These are phyloP conservation scores for Tetrao urogallus DNA, from an alignment of 2,113 vertebrate species.

Conservation along the genomic window DNA sequence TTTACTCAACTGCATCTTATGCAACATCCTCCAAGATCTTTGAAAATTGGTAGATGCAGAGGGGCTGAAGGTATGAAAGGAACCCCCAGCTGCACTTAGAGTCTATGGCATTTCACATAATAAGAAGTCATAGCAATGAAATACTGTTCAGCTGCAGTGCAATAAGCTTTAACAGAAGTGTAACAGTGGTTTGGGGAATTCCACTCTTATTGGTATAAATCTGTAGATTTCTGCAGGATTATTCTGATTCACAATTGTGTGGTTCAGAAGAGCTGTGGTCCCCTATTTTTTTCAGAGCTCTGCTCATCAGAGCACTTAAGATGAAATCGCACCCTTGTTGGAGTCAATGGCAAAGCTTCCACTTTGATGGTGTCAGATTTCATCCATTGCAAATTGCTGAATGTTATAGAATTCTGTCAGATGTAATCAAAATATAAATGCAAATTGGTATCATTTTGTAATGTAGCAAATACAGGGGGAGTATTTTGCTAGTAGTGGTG, in stretches of 20 bases:
- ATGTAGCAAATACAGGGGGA: conserved; percentile 46
- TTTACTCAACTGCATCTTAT: background rate
- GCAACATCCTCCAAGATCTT: background rate
- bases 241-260: background rate
- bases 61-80: background rate
- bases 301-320: background rate
- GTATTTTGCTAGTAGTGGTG: conserved; percentile 33
- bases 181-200: background rate
- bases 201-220: background rate
- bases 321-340: background rate
- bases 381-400: background rate
- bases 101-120: background rate
- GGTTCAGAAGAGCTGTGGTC: background rate
- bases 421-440: conserved; percentile 66
- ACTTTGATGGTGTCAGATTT: conserved; percentile 41
- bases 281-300: background rate
- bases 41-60: background rate
- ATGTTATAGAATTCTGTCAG: conserved; percentile 35
- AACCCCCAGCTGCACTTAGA: background rate
- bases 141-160: background rate
- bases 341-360: background rate
- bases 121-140: background rate
- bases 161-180: background rate
- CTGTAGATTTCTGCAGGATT: background rate
- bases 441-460: conserved; percentile 44